Evolutionary conservation across 1,140 invertebrate species (phyloP).

Genomic region (Coenobita brevimanus): DNA sequence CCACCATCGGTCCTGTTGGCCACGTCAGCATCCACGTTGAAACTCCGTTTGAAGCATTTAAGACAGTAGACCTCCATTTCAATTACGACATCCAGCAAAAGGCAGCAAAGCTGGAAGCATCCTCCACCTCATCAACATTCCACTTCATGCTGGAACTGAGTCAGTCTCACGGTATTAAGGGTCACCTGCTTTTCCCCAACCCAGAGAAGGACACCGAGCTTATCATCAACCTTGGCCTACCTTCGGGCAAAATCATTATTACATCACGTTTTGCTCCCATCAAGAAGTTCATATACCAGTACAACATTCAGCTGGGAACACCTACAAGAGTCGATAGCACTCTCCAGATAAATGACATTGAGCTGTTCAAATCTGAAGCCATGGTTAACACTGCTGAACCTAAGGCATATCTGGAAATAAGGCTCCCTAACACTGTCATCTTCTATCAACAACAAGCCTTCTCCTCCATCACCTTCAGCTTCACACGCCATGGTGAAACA

Average conservation of each 20-base stretch:
- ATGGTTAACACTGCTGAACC: not conserved
- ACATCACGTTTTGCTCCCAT: conserved; percentile 34
- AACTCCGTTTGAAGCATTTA: conserved; percentile 42
- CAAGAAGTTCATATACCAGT: conserved; percentile 27
- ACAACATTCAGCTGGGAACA: not conserved
- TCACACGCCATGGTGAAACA: conserved; percentile 13
- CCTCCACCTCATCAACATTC: conserved; percentile 34
- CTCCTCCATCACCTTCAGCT: conserved; percentile 52
- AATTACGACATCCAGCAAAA: conserved; percentile 9
- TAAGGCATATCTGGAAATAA: conserved; percentile 31
- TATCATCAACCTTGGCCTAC: not conserved
- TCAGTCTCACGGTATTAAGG: not conserved
- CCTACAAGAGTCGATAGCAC: not conserved
- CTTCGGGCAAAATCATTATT: conserved; percentile 11
- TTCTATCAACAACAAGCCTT: conserved; percentile 35
- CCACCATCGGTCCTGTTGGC: not conserved
- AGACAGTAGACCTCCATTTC: not conserved
- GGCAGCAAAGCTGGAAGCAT: conserved; percentile 23
- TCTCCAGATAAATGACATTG: conserved; percentile 32
- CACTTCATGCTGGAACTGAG: conserved; percentile 20
- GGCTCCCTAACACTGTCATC: not conserved
- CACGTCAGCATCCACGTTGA: not conserved
- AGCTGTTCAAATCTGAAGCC: conserved; percentile 50
- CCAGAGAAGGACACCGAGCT: conserved; percentile 22
- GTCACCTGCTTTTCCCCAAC: conserved; percentile 58